Evolutionary conservation across 2,113 vertebrate species (phyloP).

Genomic region (Psephotus haematonotus): DNA sequence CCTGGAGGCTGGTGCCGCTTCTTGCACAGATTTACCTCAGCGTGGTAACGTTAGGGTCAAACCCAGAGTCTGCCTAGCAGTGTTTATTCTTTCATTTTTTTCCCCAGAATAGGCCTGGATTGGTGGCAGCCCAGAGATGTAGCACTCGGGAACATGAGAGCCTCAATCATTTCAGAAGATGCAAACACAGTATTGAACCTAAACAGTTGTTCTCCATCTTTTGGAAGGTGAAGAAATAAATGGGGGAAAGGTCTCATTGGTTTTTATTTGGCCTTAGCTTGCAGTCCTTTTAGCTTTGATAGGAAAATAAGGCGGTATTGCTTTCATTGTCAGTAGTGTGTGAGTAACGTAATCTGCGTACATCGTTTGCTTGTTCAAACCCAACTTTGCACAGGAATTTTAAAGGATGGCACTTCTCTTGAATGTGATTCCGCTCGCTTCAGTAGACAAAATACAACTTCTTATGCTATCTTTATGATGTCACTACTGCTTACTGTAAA

Average conservation of each 20-base stretch:
- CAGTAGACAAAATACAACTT: background rate
- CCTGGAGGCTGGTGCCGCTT: background rate
- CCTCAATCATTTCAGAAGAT: background rate
- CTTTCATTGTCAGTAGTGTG: background rate
- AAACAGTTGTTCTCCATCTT: background rate
- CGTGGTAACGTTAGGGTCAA: background rate
- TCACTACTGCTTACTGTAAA: background rate
- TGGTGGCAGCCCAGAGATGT: background rate
- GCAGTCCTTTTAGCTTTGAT: background rate
- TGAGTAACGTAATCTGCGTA: background rate
- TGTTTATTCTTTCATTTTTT: background rate
- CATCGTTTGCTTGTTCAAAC: background rate
- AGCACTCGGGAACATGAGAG: background rate
- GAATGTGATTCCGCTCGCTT: background rate
- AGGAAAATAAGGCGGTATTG: background rate
- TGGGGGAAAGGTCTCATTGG: rapidly evolving
- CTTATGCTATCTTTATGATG: background rate
- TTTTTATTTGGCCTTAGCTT: background rate
- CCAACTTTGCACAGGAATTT: background rate
- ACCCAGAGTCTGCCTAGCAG: background rate
- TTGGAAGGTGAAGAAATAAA: background rate
- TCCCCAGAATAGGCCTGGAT: background rate
- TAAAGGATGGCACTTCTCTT: background rate
- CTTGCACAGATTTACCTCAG: background rate
- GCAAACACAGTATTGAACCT: background rate